Base-by-base conservation (phyloP, 2,888 invertebrate species). In the Caenorhabditis virilis region DNA sequence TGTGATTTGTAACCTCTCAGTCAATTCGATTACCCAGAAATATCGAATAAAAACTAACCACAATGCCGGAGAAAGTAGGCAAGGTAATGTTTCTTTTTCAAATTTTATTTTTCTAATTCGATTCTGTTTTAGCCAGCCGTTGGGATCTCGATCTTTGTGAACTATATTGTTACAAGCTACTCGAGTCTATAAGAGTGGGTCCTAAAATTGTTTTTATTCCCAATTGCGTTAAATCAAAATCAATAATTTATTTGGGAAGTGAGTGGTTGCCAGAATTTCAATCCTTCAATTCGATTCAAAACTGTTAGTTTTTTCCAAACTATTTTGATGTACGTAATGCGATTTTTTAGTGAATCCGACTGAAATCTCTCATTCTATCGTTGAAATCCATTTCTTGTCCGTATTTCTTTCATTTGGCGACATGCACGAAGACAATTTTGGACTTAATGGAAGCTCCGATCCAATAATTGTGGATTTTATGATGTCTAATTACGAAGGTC, bases 331-430 rank as follows among this genome's bases (percentile, higher is more conserved):
- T 54, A 54, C 47, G 36, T 47, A 26, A 54, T 36, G 27, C 46
- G 16, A 33, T 45, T 47, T 52, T 52, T 55, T 46, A 56, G 56
- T 30, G 39, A 30, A 39, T 33, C 26, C 49, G 49, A 50, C 49
- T 50, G 49, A 56, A 50, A 15, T 49, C 49, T 36, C 41, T 11
- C 49, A 42, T 42, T 42, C 42, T 30, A 38, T 42, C 25, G 56
- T 56, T 50, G 49, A 56, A 42, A 30, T 56, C 33, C 48, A 56
- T 56, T 49, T 56, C n/a, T 56, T 56, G 49, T 49, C 56, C 20
- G 42, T 42, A 2, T 50, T 56, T 26, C 23, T 56, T 18, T 50
- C 56, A 41, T 38, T 56, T 49, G 42, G 49, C 49, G 56, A 56
- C 33, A 50, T 56, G 43, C 49, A 50, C 33, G 56, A 56, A 41